Base-by-base conservation (phyloP, 2,888 invertebrate genomes). In the Mimachlamys varia region DNA sequence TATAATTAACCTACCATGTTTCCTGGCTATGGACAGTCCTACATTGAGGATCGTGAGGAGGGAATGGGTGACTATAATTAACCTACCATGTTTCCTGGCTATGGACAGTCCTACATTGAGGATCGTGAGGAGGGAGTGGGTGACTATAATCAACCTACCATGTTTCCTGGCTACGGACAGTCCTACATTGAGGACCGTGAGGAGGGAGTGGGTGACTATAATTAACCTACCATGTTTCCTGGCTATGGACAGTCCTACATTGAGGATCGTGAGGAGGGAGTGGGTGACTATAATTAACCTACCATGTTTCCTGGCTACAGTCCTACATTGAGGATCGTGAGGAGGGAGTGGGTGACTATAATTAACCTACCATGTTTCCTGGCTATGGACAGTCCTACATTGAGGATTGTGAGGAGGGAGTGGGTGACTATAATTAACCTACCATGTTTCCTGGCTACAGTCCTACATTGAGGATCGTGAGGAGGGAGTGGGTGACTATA, bases 181-280 rank as follows among this genome's bases (percentile, higher is more conserved):
- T 0, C 99, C 99, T 0, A 98, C 98, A 93, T 98, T 98, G 92
- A 99, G 97, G 38, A 99, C 98, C 94, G 98, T 97, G 90, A 98
- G 97, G 90, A 99, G 97, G 95, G 98, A 98, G 90, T 98, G 98
- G 58, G 98, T 98, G 22, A 98, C 98, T 93, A 98, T n/a, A n/a
- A n/a, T n/a, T n/a, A n/a, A n/a, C n/a, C n/a, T n/a, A n/a, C n/a
- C n/a, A n/a, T n/a, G 96, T 92, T 98, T 98, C 94, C 99, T 97
- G 44, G 99, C 99, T 38, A 99, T 97, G 10, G 99, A 99, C 87
- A 99, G 97, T 0, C 99, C 99, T 0, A 98, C 98, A 93, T 98
- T 98, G 92, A 99, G 97, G 38, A 99, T 98, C 94, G 98, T 97
- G 90, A 98, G 97, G 90, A 99, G 97, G 95, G 98, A 98, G 90